Base-by-base conservation (phyloP, 2,113 vertebrate genomes). In the Scortum barcoo region DNA sequence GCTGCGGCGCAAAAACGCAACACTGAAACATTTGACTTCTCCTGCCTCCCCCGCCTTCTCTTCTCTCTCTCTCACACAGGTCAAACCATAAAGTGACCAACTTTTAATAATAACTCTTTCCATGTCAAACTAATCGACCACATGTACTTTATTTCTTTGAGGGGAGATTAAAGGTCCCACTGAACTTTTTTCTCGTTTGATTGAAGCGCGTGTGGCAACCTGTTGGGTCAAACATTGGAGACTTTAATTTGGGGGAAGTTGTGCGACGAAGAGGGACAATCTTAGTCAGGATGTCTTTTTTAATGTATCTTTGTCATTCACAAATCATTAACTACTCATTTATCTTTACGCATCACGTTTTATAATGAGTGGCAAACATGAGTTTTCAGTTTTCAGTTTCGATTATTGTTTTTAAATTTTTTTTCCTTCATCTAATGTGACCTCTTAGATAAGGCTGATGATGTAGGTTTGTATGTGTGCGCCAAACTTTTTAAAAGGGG, bases 21-120 rank as follows among this genome's bases (percentile, higher is more conserved):
- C 36, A 42, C 3, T 69, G 22, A 50, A 5, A 33, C 4, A 4
- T 30, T 61, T 42, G 12, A 7, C 3, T 38, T 20, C 10, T 30
- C 6, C 6, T 36, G n/a, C n/a, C n/a, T 17, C 38, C 38, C 38
- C 5, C 4, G 1, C 1, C 14, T 14, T 14, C 13, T 42, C 13
- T 42, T 42, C 10, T 11, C 3, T 11, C 40, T 42, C 13, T 2
- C 5, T 13, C 17, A 19, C 1, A 2, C 13, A 1, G 20, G 20
- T 20, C 8, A n/a, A 33, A 22, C 7, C 0, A 26, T 26, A 2
- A 22, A 65, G 5, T n/a, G 1, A 42, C 20, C 7, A 0, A 51
- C 16, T 33, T 2, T 48, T 36, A 56, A 8, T 30, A 0, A n/a
- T n/a, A n/a, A n/a, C 3, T 0, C 1, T 44, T 51, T 65, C 2